Conservation (phyloP, 2,888 invertebrate species). For the Strigamia crassipes region DNA sequence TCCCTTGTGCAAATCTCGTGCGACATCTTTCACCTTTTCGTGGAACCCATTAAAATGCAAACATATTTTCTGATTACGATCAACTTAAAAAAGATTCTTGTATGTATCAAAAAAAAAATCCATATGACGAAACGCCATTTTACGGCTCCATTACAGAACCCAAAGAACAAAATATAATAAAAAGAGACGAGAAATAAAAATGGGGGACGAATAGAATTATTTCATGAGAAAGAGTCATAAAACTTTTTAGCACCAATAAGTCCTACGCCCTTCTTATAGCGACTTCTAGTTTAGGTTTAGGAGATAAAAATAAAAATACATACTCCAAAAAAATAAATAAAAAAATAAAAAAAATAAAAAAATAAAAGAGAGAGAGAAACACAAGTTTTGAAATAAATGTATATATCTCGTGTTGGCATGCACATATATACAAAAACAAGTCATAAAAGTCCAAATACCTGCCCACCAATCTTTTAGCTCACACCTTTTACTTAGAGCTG, state of each 20-base stretch:
- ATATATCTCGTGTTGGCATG: constrained; percentile 14
- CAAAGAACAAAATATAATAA: constrained; percentile 42
- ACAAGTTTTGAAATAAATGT: constrained; percentile 38
- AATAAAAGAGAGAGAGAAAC: neutral
- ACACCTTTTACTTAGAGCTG: constrained; percentile 35
- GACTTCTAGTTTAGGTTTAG: constrained; percentile 3
- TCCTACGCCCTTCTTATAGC: neutral
- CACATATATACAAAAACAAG: constrained; percentile 31
- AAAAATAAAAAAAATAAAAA: constrained; percentile 4
- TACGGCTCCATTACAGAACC: constrained; percentile 40
- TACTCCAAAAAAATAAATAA: neutral
- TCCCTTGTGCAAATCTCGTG: constrained; percentile 37
- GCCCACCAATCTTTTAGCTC: constrained; percentile 33
- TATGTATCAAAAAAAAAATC: constrained; percentile 36
- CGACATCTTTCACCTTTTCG: constrained; percentile 42
- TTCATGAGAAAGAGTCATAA: constrained; percentile 40
- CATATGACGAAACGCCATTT: constrained; percentile 40
- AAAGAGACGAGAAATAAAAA: constrained; percentile 42
- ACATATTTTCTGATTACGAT: constrained; percentile 37
- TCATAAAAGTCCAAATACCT: constrained; percentile 40
- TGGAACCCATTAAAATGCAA: constrained; percentile 42
- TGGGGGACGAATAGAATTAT: constrained; percentile 40
- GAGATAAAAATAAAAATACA: constrained; percentile 23
- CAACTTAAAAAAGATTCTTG: constrained; percentile 36
- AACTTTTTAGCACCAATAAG: constrained; percentile 36